Percentiles rank a stretch among this genome's conserved stretches.
These are phyloP conservation scores for Entelurus aequoreus DNA, from an alignment of 2,113 vertebrate species.

Conservation along the genomic window DNA sequence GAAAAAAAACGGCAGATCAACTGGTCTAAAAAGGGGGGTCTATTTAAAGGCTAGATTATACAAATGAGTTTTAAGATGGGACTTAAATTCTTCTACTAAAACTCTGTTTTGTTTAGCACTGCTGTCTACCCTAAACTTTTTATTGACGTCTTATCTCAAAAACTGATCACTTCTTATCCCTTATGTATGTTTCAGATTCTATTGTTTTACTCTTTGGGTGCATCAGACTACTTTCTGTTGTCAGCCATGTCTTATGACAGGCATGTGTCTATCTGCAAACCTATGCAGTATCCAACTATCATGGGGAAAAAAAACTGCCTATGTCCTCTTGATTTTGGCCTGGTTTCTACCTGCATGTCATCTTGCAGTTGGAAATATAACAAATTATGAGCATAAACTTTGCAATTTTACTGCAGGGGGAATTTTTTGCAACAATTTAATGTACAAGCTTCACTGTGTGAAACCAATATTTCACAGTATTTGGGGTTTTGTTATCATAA, in stretches of 20 bases:
- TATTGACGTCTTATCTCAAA: constrained; percentile 35
- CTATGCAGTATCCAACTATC: too few species aligned
- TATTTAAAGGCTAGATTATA: too few species aligned
- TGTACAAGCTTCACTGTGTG: constrained; percentile 14
- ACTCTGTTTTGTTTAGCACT: constrained; percentile 3
- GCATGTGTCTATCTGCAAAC: too few species aligned
- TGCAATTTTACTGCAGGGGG: neutral
- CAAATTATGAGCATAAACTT: constrained; percentile 9
- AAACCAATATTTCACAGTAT: neutral
- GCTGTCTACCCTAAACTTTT: constrained; percentile 15
- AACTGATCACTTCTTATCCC: constrained; percentile 1
- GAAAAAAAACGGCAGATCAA: too few species aligned
- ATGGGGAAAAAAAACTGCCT: neutral
- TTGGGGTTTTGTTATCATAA: constrained; percentile 4
- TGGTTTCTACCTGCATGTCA: constrained; percentile 26
- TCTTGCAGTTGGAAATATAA: rapidly evolving
- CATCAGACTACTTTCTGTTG: constrained; percentile 14
- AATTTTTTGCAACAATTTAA: constrained; percentile 25
- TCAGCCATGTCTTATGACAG: too few species aligned
- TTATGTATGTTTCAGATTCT: constrained; percentile 23
- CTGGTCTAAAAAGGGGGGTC: too few species aligned
- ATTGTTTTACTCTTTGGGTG: constrained; percentile 16
- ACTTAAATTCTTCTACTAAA: too few species aligned
- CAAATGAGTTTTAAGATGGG: too few species aligned
- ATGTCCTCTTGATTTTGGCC: constrained; percentile 1